Evolutionary conservation across 2,888 invertebrate genomes (phyloP).

Genomic region (Marasmarcha lunaedactyla): DNA sequence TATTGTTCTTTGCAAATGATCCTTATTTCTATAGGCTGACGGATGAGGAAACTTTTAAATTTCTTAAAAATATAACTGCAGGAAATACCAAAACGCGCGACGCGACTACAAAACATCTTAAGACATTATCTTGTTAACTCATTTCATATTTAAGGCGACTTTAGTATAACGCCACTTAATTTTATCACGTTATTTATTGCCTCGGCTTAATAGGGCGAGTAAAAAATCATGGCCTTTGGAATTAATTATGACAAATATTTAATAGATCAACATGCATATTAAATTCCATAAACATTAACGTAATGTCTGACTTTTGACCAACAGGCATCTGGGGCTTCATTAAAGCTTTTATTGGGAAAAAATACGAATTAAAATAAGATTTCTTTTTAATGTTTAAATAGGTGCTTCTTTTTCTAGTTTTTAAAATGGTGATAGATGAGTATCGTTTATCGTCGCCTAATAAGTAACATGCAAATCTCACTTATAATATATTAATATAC

Average conservation of each 20-base stretch:
- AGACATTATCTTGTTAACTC: slow-evolving; percentile 62
- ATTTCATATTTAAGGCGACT: slow-evolving; percentile 61
- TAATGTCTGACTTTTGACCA: neutral
- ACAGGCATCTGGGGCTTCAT: too few relatives aligned
- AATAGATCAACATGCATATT: neutral
- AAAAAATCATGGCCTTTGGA: slow-evolving; percentile 3
- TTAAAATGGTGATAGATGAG: too few relatives aligned
- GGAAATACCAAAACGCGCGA: slow-evolving; percentile 60
- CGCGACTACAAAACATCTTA: slow-evolving; percentile 48
- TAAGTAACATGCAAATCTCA: too few relatives aligned
- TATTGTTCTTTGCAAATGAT: slow-evolving; percentile 17
- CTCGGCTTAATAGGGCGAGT: slow-evolving; percentile 15
- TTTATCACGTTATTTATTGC: slow-evolving; percentile 40
- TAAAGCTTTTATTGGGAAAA: too few relatives aligned
- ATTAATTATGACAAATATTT: slow-evolving; percentile 1
- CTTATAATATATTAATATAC: too few relatives aligned
- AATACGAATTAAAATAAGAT: too few relatives aligned
- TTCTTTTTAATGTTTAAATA: too few relatives aligned
- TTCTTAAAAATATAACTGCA: slow-evolving; percentile 36
- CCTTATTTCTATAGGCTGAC: neutral
- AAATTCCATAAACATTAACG: neutral
- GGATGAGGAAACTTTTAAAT: slow-evolving; percentile 22
- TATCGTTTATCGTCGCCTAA: too few relatives aligned
- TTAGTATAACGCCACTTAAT: slow-evolving; percentile 49
- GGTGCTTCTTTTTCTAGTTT: too few relatives aligned